These are phyloP conservation scores for Upupa epops DNA, from an alignment of 2,113 vertebrate genomes.

Conservation along the genomic window DNA sequence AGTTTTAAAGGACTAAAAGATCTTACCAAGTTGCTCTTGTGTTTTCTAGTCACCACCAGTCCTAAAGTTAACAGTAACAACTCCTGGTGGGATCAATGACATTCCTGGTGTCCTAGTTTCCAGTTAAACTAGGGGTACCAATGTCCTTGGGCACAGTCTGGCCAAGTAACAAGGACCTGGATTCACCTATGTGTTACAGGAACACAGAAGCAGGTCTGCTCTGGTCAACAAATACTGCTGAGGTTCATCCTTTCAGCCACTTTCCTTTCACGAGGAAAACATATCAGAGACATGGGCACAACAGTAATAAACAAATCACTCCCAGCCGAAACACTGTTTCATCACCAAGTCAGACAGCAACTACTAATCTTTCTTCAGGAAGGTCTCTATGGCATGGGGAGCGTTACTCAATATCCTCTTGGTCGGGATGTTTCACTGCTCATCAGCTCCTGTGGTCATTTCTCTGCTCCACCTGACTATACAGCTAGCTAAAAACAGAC, in stretches of 20 bases:
- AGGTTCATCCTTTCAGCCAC: not conserved
- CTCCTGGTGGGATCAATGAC: not conserved
- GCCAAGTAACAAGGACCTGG: not conserved
- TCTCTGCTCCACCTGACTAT: not conserved
- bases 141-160: not conserved
- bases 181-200: not conserved
- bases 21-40: accelerated
- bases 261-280: no score
- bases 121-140: not conserved
- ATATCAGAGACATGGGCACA: not conserved
- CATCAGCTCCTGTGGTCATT: not conserved
- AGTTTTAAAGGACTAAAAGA: not conserved
- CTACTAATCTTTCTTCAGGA: not conserved
- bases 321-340: not conserved
- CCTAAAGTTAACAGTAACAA: not conserved
- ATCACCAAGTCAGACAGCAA: not conserved
- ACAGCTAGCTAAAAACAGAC: not conserved
- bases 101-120: not conserved
- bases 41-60: not conserved
- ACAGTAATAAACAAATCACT: not conserved
- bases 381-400: not conserved
- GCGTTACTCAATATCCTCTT: not conserved
- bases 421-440: not conserved
- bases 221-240: not conserved
- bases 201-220: not conserved